Conservation (phyloP, 2,113 vertebrate species). For the Lagopus muta region DNA sequence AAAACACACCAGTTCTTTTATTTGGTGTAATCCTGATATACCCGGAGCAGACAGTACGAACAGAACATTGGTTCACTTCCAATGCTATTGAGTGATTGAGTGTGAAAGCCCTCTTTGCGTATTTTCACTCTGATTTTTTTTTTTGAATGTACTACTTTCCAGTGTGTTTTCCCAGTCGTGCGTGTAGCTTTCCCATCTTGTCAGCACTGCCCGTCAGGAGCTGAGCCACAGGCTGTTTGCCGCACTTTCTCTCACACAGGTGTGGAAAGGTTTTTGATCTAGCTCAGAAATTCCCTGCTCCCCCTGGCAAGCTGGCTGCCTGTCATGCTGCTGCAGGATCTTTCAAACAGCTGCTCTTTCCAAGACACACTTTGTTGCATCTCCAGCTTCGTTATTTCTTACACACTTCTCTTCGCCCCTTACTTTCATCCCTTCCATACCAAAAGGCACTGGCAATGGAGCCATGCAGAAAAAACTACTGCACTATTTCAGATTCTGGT, state of each 20-base stretch:
- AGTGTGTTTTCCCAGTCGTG: conserved; percentile 46
- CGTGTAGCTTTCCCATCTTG: conserved; percentile 1
- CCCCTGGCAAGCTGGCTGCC: not conserved
- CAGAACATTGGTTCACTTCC: conserved; percentile 53
- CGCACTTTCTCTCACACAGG: conserved; percentile 41
- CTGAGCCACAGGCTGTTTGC: not conserved
- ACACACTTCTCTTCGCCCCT: not conserved
- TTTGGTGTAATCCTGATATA: conserved; percentile 4
- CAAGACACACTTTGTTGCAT: not conserved
- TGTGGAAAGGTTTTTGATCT: conserved; percentile 56
- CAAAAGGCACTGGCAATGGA: not conserved
- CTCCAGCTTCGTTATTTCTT: conserved; percentile 3
- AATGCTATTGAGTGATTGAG: conserved; percentile 40
- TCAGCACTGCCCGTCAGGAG: conserved; percentile 27
- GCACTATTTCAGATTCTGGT: not conserved
- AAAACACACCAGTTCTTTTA: conserved; percentile 17
- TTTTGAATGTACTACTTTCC: conserved; percentile 1
- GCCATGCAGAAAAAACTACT: not conserved
- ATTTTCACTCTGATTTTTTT: conserved; percentile 29
- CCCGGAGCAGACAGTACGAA: conserved; percentile 33
- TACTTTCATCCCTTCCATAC: not conserved
- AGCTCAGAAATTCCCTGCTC: not conserved
- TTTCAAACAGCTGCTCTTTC: conserved; percentile 31
- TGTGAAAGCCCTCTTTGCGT: conserved; percentile 28
- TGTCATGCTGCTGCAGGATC: not conserved